Base-by-base conservation (phyloP, 2,888 invertebrate genomes). In the Onthophagus sagittarius region DNA sequence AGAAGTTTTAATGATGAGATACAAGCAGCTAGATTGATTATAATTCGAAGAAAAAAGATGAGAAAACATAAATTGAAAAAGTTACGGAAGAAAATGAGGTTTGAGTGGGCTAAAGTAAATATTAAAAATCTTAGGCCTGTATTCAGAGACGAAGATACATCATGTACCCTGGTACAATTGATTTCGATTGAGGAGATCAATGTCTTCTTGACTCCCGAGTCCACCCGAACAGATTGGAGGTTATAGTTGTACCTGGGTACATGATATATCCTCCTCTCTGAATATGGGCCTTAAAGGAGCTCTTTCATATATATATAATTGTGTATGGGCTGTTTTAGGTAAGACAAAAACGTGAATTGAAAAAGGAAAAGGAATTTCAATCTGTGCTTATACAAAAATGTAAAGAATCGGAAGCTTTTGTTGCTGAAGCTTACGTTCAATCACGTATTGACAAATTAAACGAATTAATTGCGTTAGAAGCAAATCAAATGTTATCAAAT, bases 61-160 rank as follows among this genome's bases (percentile, higher is more conserved):
- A 94, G 92, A 84, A 94, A 92, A 79, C 96, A 96, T 81, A 93
- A 95, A 83, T 86, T 93, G 67, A 92, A 86, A 83, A 96, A 96
- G 84, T 86, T 94, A 72, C 88, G 93, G 77, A 95, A 93, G 82
- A 90, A 88, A 80, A 93, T 94, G 93, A 91, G 91, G 80, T 92
- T 90, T 83, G 89, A 89, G 76, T 92, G 92, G 91, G 91, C 90
- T 0, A 92, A 93, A 85, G 89, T 89, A 77, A 23, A 14, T 15
- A 70, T 14, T 31, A 62, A 31, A 62, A n/a, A n/a, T n/a, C n/a
- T n/a, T n/a, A n/a, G n/a, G n/a, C n/a, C n/a, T n/a, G n/a, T n/a
- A n/a, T n/a, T n/a, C n/a, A n/a, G n/a, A n/a, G n/a, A n/a, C n/a
- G n/a, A n/a, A n/a, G n/a, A n/a, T n/a, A n/a, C n/a, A n/a, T n/a